Evolutionary conservation across 2,888 invertebrate genomes (phyloP).

Genomic region (Acanthosoma haemorrhoidale): DNA sequence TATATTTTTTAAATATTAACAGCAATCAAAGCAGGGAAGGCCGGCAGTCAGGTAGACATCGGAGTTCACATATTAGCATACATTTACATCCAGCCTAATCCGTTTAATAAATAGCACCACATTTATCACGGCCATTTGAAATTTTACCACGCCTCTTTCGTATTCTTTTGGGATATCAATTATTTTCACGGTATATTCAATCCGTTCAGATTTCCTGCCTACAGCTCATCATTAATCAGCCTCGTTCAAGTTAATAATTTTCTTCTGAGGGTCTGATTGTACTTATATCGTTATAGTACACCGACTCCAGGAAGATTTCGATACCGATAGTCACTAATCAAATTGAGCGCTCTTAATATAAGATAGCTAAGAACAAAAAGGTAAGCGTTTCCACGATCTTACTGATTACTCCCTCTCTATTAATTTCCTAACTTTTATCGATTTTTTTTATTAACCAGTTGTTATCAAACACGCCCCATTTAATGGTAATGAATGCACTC

Average conservation of each 20-base stretch:
- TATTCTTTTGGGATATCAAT: constrained; percentile 5
- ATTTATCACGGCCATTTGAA: constrained; percentile 10
- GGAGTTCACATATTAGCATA: constrained; percentile 5
- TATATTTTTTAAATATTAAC: background rate
- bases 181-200: constrained; percentile 12
- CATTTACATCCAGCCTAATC: constrained; percentile 8
- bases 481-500: too few species aligned
- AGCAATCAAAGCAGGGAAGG: background rate
- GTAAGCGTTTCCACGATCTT: too few species aligned
- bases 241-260: background rate
- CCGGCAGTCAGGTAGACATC: background rate
- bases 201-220: background rate
- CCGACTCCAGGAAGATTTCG: too few species aligned
- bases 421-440: too few species aligned
- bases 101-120: constrained; percentile 4
- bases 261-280: too few species aligned
- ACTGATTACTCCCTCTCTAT: too few species aligned
- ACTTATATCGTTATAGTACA: too few species aligned
- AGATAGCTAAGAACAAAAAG: too few species aligned
- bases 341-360: too few species aligned
- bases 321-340: too few species aligned
- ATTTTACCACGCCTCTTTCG: constrained; percentile 5
- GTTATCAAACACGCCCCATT: too few species aligned
- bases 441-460: too few species aligned
- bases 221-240: background rate